phyloP scores from a whole-genome alignment of 2,888 invertebrate genomes.

The Diarsia dahlii region DNA sequence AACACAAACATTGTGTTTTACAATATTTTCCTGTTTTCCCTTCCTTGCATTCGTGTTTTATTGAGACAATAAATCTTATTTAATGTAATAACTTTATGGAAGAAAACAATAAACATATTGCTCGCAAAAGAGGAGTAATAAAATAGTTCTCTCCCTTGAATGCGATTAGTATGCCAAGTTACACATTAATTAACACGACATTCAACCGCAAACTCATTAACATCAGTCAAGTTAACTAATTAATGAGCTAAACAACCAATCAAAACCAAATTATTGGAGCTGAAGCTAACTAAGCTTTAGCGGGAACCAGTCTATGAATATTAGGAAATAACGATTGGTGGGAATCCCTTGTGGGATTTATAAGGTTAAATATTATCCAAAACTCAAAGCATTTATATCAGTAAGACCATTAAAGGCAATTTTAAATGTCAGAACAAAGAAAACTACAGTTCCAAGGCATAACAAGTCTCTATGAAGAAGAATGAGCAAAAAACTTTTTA shows the following conservation, averaged over 20 bases:
- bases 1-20: slow-evolving; percentile 8
- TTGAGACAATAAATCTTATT: slow-evolving; percentile 1
- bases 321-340: neutral
- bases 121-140: neutral
- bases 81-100: slow-evolving; percentile 6
- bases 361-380: neutral
- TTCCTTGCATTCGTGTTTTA: slow-evolving; percentile 4
- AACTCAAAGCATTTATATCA: no score
- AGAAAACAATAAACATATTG: neutral
- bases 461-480: no score
- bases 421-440: no score
- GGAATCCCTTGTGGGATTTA: neutral
- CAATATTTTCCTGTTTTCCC: slow-evolving; percentile 13
- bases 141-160: neutral
- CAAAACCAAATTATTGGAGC: neutral
- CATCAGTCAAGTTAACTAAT: slow-evolving; percentile 5
- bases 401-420: no score
- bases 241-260: neutral
- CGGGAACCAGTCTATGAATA: slow-evolving; percentile 1
- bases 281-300: neutral
- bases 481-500: no score
- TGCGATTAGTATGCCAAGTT: neutral
- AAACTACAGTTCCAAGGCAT: no score
- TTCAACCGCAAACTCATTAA: neutral
- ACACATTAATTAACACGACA: neutral